Evolutionary conservation across 2,113 vertebrate genomes (phyloP).

Genomic region (Bombycilla garrulus): DNA sequence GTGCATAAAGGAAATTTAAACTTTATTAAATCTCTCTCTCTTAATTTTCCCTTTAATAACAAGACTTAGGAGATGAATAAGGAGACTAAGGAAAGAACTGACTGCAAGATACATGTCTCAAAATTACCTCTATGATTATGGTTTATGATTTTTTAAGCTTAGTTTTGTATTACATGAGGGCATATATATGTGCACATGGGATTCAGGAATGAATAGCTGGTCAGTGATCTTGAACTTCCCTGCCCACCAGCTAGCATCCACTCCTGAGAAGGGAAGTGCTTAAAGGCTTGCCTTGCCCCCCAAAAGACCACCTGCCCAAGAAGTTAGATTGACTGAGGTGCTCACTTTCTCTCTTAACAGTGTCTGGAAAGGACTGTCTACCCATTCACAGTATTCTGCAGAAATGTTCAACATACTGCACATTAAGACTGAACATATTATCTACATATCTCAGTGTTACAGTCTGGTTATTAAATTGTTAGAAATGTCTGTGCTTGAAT

Average conservation of each 20-base stretch:
- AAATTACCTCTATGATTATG: neutral
- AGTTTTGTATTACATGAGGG: neutral
- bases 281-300: neutral
- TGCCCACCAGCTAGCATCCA: neutral
- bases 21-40: neutral
- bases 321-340: neutral
- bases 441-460: neutral
- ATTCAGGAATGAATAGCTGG: neutral
- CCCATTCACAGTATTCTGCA: neutral
- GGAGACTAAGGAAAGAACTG: neutral
- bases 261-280: neutral
- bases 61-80: neutral
- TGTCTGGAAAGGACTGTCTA: neutral
- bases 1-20: neutral
- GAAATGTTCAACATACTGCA: neutral
- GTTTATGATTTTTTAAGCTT: neutral
- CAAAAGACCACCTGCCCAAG: neutral
- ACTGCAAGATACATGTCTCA: neutral
- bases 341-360: neutral
- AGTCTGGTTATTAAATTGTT: neutral
- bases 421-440: neutral
- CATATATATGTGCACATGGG: neutral
- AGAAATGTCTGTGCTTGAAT: neutral
- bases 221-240: neutral
- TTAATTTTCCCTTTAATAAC: neutral